Percentiles rank a stretch among this genome's conserved stretches.
Evolutionary conservation across 2,797 vertebrate species (phyloP).

Genomic region (Kryptopterus vitreolus): DNA sequence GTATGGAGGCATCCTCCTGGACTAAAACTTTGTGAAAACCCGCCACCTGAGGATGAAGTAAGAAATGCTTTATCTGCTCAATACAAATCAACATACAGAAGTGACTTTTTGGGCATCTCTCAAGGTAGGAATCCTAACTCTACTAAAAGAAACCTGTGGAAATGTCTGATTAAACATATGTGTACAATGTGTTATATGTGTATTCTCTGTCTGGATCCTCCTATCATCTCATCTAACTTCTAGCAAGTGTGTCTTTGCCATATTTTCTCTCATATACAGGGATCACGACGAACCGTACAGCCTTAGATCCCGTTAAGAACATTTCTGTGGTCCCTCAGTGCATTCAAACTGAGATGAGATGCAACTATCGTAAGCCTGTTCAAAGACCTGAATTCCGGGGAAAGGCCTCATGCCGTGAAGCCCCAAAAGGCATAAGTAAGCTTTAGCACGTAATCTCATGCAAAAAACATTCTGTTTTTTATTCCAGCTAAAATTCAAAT

Average conservation of each 20-base stretch:
- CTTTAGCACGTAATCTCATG: neutral
- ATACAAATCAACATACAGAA: slow-evolving; percentile 73
- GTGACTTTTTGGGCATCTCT: slow-evolving; percentile 72
- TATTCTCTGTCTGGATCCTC: neutral
- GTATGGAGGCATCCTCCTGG: slow-evolving; percentile 68
- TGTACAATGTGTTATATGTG: neutral
- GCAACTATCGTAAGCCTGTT: slow-evolving; percentile 66
- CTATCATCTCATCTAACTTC: neutral
- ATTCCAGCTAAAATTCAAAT: neutral
- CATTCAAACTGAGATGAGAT: slow-evolving; percentile 71
- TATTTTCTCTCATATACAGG: slow-evolving; percentile 54
- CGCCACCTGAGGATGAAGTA: slow-evolving; percentile 62
- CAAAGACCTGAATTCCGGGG: slow-evolving; percentile 64
- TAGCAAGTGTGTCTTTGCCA: neutral
- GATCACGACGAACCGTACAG: slow-evolving; percentile 52
- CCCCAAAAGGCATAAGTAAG: slow-evolving; percentile 72
- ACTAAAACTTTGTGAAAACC: slow-evolving; percentile 47
- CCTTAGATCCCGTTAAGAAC: slow-evolving; percentile 47
- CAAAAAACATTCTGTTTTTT: neutral
- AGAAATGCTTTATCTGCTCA: slow-evolving; percentile 67
- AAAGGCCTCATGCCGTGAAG: slow-evolving; percentile 55
- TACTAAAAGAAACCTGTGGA: neutral
- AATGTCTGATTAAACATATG: neutral
- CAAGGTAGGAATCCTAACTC: slow-evolving; percentile 65
- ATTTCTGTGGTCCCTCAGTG: slow-evolving; percentile 51